Evolutionary conservation across 1,140 invertebrate genomes (phyloP), one percentile per base, ranked within the genome.

Genomic region (Cyclargus thomasi): DNA sequence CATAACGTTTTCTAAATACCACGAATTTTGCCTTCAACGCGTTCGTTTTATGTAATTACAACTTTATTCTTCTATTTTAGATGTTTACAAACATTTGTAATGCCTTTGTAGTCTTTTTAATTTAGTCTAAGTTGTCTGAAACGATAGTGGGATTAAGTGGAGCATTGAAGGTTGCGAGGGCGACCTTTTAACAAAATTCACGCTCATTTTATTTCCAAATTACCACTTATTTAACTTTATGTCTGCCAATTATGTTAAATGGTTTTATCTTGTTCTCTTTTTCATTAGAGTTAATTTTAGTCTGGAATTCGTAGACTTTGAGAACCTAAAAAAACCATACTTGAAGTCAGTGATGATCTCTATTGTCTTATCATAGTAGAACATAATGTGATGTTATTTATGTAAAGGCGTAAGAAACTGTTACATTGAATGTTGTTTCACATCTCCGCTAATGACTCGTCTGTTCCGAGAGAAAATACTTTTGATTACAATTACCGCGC

Each of bases 401-500:
- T 47, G 39, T 36, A 67, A 67, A 65, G 36, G 21, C 63, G 18
- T 21, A 55, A 59, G 57, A 39, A 65, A 65, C 64, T 63, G 55
- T 64, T 63, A 63, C 62, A 59, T 65, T 80, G 75, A 79, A 80
- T 81, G 73, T 80, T 79, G 77, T 78, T 74, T 83, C 79, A 80
- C 70, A 74, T 73, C 71, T 76, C 73, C 77, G 79, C 77, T 75
- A 78, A 74, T 72, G 77, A 76, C 66, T 76, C 73, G 74, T 68
- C 80, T 71, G 73, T 78, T 79, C 70, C 70, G 73, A 83, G 81
- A 83, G 80, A 85, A 81, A 81, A 82, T 74, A 78, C 74, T 82
- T 78, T 83, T 83, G 81, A 82, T 82, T 81, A 76, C 80, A 75
- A 80, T 83, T 82, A 77, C 53, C 76, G 79, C 70, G 78, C 70